These are phyloP conservation scores for Sarcophaga bullata DNA, from an alignment of 1,140 invertebrate genomes.

Conservation along the genomic window DNA sequence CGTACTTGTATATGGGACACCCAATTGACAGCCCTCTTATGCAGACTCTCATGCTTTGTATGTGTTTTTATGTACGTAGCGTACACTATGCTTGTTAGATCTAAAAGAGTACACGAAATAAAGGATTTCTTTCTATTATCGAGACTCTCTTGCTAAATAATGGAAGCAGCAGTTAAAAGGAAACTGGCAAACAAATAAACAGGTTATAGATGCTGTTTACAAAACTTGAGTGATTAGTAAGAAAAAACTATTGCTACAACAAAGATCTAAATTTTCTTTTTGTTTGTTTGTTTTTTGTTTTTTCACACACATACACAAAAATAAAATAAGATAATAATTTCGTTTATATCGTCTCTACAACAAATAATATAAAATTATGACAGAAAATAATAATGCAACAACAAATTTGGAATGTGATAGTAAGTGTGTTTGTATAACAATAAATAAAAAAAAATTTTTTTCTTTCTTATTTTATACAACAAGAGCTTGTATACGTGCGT, in stretches of 20 bases:
- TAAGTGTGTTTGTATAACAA: background rate
- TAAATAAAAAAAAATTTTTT: too few species aligned
- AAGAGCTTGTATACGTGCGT: too few species aligned
- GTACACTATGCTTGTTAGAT: background rate
- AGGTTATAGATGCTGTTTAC: constrained; percentile 3
- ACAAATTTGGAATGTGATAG: constrained; percentile 21
- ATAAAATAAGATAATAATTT: background rate
- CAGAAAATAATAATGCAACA: background rate
- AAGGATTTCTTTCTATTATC: background rate
- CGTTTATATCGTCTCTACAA: background rate
- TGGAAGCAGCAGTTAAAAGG: background rate
- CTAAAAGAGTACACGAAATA: constrained; percentile 1
- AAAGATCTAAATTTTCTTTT: background rate
- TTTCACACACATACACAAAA: background rate
- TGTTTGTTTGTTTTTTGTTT: too few species aligned
- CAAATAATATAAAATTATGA: background rate
- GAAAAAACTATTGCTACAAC: constrained; percentile 5
- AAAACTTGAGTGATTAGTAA: background rate
- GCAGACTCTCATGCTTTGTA: background rate
- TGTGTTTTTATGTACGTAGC: background rate
- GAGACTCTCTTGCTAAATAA: background rate
- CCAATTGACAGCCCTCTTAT: background rate
- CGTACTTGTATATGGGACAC: background rate
- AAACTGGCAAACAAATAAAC: background rate
- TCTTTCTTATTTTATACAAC: too few species aligned